A percentile compares a stretch with the other conserved stretches of the same genome.
Evolutionary conservation across 1,140 invertebrate genomes (phyloP).

Genomic region (Prorops nasuta): DNA sequence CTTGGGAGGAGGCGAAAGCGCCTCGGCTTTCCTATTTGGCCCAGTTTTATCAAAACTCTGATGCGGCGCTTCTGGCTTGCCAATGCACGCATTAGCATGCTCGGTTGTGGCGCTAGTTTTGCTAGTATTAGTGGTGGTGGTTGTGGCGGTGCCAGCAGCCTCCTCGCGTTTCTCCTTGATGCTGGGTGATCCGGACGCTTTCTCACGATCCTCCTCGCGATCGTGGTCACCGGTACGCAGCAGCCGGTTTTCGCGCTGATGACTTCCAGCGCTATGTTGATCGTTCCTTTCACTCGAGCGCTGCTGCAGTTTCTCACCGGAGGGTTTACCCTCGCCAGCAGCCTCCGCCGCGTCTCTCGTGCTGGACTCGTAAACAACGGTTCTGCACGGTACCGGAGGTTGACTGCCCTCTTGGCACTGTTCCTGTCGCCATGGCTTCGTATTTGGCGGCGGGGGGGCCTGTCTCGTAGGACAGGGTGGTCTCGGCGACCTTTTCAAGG

Average conservation of each 20-base stretch:
- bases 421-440: slow-evolving; percentile 54
- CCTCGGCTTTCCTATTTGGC: too few species aligned
- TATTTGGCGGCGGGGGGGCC: slow-evolving; percentile 51
- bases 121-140: too few species aligned
- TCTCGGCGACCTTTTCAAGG: slow-evolving; percentile 63
- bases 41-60: too few species aligned
- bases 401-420: slow-evolving; percentile 42
- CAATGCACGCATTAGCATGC: too few species aligned
- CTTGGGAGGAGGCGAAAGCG: too few species aligned
- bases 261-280: slow-evolving; percentile 13
- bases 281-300: slow-evolving; percentile 10
- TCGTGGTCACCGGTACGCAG: background rate
- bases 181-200: background rate
- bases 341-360: too few species aligned
- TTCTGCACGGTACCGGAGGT: too few species aligned
- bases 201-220: slow-evolving; percentile 2
- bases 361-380: slow-evolving; percentile 33
- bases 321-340: background rate
- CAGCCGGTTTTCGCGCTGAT: slow-evolving; percentile 12
- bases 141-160: too few species aligned
- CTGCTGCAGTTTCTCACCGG: background rate
- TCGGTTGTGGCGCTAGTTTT: too few species aligned
- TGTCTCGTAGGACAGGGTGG: slow-evolving; percentile 58
- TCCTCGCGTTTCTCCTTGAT: slow-evolving; percentile 5
- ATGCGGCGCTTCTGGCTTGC: too few species aligned